Conservation (phyloP, 1,140 invertebrate genomes). For the Drosophila navojoa region DNA sequence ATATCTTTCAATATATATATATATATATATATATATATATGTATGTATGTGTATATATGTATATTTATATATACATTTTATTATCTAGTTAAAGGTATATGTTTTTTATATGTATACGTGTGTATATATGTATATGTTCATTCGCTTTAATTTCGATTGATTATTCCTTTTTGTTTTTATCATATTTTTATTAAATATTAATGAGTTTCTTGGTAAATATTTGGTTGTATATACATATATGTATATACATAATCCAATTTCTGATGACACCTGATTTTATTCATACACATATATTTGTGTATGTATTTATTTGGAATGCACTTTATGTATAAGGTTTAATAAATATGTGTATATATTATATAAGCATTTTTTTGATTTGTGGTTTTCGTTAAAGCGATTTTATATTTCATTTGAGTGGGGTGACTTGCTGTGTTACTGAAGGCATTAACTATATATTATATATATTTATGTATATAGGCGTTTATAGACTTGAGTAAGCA, state of each 20-base stretch:
- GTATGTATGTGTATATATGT: conserved; percentile 47
- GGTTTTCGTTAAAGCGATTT: conserved; percentile 73
- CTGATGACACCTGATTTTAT: conserved; percentile 29
- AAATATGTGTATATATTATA: conserved; percentile 30
- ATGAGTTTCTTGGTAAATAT: conserved; percentile 31
- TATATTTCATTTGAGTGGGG: conserved; percentile 49
- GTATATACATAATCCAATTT: conserved; percentile 7
- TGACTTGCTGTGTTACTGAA: conserved; percentile 46
- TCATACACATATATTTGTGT: background rate
- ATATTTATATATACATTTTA: conserved; percentile 62
- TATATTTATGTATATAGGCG: conserved; percentile 31
- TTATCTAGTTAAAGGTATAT: conserved; percentile 63
- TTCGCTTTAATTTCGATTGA: conserved; percentile 42
- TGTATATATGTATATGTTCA: conserved; percentile 39
- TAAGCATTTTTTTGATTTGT: conserved; percentile 76
- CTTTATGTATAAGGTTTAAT: conserved; percentile 29
- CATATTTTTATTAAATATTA: background rate
- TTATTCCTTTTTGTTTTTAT: conserved; percentile 13
- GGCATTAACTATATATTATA: conserved; percentile 40
- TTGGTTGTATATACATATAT: background rate
- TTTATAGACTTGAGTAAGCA: background rate
- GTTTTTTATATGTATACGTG: conserved; percentile 57
- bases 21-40: conserved; percentile 46
- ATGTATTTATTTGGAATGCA: conserved; percentile 29
- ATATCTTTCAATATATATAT: conserved; percentile 43